Evolutionary conservation across 1,140 invertebrate genomes (phyloP).

Genomic region (Eurytemora carolleeae): DNA sequence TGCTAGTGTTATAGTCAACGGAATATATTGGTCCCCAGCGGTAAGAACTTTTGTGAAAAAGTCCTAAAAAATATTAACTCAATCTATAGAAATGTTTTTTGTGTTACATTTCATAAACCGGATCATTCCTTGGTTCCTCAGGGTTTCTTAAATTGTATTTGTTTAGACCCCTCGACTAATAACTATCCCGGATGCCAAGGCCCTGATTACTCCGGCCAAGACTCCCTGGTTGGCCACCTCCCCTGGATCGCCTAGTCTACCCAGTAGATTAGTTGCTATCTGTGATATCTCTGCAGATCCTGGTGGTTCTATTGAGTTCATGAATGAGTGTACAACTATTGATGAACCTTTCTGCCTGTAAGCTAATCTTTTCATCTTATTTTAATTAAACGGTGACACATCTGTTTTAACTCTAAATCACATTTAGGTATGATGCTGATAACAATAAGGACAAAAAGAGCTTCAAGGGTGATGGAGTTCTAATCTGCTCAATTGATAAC

Average conservation of each 20-base stretch:
- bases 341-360: constrained; percentile 32
- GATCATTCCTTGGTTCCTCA: too few species aligned
- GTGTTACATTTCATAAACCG: too few species aligned
- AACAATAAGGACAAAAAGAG: constrained; percentile 89
- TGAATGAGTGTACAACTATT: constrained; percentile 98
- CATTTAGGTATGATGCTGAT: constrained; percentile 87
- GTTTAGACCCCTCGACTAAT: constrained; percentile 67
- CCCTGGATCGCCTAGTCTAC: constrained; percentile 55
- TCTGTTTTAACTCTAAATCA: too few species aligned
- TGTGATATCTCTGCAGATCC: constrained; percentile 98
- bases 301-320: constrained; percentile 96
- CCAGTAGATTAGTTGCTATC: constrained; percentile 56
- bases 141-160: too few species aligned
- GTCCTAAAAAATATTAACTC: too few species aligned
- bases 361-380: background rate
- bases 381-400: too few species aligned
- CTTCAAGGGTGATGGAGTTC: constrained; percentile 63
- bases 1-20: constrained; percentile 88
- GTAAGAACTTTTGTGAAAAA: too few species aligned
- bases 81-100: too few species aligned
- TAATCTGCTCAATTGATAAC: constrained; percentile 98
- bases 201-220: constrained; percentile 59
- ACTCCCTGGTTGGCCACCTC: constrained; percentile 72
- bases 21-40: constrained; percentile 78
- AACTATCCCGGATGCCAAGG: constrained; percentile 94